These are phyloP conservation scores for Protobothrops mucrosquamatus DNA, from an alignment of 2,113 vertebrate species.

Conservation along the genomic window DNA sequence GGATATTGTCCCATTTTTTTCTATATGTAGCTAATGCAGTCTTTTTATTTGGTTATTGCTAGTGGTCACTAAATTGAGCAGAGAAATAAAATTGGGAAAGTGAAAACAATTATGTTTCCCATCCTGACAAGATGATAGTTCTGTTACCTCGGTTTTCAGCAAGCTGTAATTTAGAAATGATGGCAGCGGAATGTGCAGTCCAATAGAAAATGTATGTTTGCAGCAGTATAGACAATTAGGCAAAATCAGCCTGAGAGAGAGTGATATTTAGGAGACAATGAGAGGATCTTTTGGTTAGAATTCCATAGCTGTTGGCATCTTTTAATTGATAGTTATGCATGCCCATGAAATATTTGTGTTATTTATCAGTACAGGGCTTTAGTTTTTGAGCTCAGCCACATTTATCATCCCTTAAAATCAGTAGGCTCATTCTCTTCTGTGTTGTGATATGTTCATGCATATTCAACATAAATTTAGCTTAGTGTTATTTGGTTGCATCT, in stretches of 20 bases:
- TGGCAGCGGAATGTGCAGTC: constrained; percentile 68
- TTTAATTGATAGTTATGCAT: constrained; percentile 53
- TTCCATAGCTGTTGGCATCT: constrained; percentile 63
- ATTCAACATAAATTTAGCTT: neutral
- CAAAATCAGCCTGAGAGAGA: constrained; percentile 64
- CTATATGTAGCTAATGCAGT: constrained; percentile 67
- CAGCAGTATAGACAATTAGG: constrained; percentile 74
- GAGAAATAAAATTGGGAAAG: constrained; percentile 76
- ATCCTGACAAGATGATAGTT: constrained; percentile 79
- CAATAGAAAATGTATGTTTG: constrained; percentile 73
- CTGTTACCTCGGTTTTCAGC: constrained; percentile 73
- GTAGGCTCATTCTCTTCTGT: neutral
- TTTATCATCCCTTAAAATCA: neutral
- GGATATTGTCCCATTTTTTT: constrained; percentile 52
- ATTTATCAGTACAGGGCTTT: constrained; percentile 26
- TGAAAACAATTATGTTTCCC: constrained; percentile 81
- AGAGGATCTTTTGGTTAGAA: constrained; percentile 53
- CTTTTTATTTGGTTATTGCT: constrained; percentile 76
- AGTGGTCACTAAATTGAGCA: constrained; percentile 79
- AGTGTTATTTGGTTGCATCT: neutral
- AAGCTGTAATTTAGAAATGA: constrained; percentile 81
- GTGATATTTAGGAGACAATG: constrained; percentile 63
- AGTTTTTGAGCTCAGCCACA: neutral
- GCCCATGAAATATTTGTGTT: constrained; percentile 44
- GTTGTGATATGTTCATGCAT: neutral